These are phyloP conservation scores for Imbricaverruca yamaguchii DNA, from an alignment of 2,888 invertebrate species.

Conservation along the genomic window DNA sequence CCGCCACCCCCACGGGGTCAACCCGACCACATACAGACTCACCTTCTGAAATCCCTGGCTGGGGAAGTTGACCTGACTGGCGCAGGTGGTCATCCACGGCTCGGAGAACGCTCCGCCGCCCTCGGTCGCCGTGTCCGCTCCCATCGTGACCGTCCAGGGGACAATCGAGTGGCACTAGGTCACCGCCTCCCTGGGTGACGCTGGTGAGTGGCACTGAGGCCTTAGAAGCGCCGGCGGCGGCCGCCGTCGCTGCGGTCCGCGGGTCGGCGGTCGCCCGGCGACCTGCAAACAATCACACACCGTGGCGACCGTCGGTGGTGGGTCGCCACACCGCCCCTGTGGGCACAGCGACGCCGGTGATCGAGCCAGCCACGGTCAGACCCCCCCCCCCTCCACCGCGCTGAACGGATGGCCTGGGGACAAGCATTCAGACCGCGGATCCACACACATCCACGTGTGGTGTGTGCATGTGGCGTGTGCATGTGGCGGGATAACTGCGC, in stretches of 20 bases:
- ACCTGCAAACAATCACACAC: neutral
- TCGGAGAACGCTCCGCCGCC: neutral
- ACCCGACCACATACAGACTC: neutral
- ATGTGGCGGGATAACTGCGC: too few species aligned
- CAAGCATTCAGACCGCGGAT: too few species aligned
- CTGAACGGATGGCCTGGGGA: too few species aligned
- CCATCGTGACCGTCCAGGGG: neutral
- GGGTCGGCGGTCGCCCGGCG: neutral
- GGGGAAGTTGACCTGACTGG: slow-evolving; percentile 1
- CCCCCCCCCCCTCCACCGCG: too few species aligned
- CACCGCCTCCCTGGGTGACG: neutral
- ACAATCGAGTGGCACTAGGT: neutral
- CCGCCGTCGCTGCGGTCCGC: neutral
- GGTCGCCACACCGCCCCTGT: too few species aligned
- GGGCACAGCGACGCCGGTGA: too few species aligned
- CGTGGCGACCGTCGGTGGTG: neutral
- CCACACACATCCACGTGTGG: too few species aligned
- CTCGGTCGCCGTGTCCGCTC: neutral
- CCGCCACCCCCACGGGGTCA: too few species aligned
- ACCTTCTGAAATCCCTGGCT: slow-evolving; percentile 1
- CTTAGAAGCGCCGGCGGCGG: neutral
- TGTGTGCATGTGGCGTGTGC: too few species aligned
- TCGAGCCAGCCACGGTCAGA: too few species aligned
- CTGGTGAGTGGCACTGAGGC: neutral
- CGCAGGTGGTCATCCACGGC: neutral